Base-by-base conservation (phyloP, 2,888 invertebrate species). In the Eupithecia dodoneata region DNA sequence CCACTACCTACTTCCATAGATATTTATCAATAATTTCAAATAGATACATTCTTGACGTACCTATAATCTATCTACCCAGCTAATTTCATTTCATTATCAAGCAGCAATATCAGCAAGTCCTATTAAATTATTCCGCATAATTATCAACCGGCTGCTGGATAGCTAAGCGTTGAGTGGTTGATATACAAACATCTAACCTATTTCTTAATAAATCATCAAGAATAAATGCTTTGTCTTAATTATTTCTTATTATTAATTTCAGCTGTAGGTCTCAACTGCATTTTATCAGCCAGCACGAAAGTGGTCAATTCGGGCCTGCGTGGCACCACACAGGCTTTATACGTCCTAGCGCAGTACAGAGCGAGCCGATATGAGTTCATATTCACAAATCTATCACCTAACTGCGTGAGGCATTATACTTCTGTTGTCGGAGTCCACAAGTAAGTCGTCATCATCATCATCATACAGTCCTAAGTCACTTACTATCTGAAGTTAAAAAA, bases 331-430 rank as follows among this genome's bases (percentile, higher is more conserved):
- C 95, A 95, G 91, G 98, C 99, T 0, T 94, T 99, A 15, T 97
- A 98, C 89, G 96, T 99, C 59, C 94, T 99, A 81, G 98, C 99
- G 1, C 97, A 97, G 44, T 97, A 97, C 81, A 97, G 96, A 83
- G 97, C 96, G 77, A 98, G 98, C 41, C 96, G 98, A 86, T 99
- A 99, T 89, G 99, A 99, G 92, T 99, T 99, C 90, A 97, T 99
- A 81, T 99, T 99, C 90, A 99, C 99, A 1, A 99, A 99, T 93
- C 95, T 99, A 44, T 97, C 98, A 15, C 97, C 97, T 0, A 97
- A 97, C 83, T 97, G 97, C 86, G 96, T 97, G 69, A 92, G 98
- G 76, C 97, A 99, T 88, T 99, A 99, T 89, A 98, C 98, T 3
- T 97, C 99, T 9, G 97, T 99, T 0, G 97, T 97, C 82, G 98